Evolutionary conservation across 2,888 invertebrate genomes (phyloP), one percentile per base, ranked within the genome.

Genomic region (Cosmia pyralina): DNA sequence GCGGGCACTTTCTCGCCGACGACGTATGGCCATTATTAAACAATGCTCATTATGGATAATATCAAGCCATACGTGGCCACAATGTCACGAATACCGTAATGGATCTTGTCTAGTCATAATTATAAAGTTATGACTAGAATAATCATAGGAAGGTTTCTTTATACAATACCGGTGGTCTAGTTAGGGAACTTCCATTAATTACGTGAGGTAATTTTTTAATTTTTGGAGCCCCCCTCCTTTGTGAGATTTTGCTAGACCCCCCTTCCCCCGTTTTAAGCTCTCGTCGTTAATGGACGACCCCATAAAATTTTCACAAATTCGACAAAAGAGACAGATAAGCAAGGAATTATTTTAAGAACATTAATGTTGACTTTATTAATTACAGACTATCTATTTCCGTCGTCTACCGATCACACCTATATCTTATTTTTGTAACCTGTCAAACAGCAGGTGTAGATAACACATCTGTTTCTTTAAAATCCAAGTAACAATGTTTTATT

Each of bases 1-100:
- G 92, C 90, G 87, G 78, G 65, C 87, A 94, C 95, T 95, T 95
- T 95, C 95, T 93, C 93, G 92, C 79, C 89, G 86, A 83, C 86
- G 85, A 83, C 86, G 85, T 79, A 87, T 83, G 81, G 85, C 83
- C 88, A 93, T 93, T 94, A 93, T 90, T 93, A 95, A 94, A 94
- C 93, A 95, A 94, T 94, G 87, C 87, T 88, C 90, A 88, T 90
- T 90, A 92, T 91, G 89, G 88, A 84, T 88, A 87, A 81, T 77
- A 82, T 67, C 77, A 72, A 83, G 81, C 76, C 80, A 87, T 85
- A 85, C 85, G 84, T 84, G 81, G 79, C 73, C 76, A 72, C 70
- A 59, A 69, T 58, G 77, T 85, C 86, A 86, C 86, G 79, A 78
- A 68, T 60, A 68, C 50, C 58, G 63, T 60, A 66, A 53, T 53